Percentiles rank a stretch among this genome's conserved stretches.
These are phyloP conservation scores for Proterorhinus semilunaris DNA, from an alignment of 2,113 vertebrate species.

Conservation along the genomic window DNA sequence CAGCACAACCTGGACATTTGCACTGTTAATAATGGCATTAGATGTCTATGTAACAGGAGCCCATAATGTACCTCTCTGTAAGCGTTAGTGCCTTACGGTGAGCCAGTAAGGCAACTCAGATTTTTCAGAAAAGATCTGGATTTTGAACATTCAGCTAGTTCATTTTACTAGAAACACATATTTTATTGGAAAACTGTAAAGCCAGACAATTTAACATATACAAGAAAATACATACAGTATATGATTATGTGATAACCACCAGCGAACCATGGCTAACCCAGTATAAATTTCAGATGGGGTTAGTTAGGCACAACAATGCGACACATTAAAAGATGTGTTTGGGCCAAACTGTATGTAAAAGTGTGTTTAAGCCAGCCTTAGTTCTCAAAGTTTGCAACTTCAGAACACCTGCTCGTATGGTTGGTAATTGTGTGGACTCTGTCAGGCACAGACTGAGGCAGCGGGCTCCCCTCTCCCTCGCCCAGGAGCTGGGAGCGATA, in stretches of 20 bases:
- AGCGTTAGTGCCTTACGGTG: not conserved
- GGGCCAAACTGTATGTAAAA: no score
- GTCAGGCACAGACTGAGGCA: constrained; percentile 34
- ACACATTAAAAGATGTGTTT: no score
- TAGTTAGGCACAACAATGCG: no score
- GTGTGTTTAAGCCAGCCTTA: not conserved
- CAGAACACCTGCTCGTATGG: constrained; percentile 34
- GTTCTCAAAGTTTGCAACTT: constrained; percentile 34
- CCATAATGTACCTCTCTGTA: constrained; percentile 4
- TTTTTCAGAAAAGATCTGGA: no score
- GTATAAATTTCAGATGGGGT: no score
- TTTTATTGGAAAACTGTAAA: no score
- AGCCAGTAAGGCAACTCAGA: not conserved
- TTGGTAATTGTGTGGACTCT: constrained; percentile 42
- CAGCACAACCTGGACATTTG: constrained; percentile 1
- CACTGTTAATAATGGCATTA: constrained; percentile 9
- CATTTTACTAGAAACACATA: no score
- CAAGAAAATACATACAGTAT: no score
- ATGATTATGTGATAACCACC: no score
- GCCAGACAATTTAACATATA: no score
- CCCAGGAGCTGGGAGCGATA: constrained; percentile 43
- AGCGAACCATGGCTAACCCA: no score
- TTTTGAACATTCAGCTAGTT: no score
- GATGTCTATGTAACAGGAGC: constrained; percentile 3
- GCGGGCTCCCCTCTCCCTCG: constrained; percentile 41